These are phyloP conservation scores for Drosophila maculinotata DNA, from an alignment of 2,888 invertebrate species.

Conservation along the genomic window DNA sequence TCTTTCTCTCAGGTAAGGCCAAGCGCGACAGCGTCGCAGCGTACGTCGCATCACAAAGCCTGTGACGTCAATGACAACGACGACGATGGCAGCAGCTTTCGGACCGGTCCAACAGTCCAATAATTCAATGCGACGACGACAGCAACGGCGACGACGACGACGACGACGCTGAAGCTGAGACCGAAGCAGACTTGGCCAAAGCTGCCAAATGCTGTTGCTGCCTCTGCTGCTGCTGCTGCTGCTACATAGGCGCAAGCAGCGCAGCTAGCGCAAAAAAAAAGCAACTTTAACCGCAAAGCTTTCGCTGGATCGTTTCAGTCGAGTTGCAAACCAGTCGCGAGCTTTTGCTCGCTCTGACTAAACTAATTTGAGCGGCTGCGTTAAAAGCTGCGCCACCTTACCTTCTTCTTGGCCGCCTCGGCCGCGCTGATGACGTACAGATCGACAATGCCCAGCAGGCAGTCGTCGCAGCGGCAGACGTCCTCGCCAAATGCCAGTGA, in stretches of 20 bases:
- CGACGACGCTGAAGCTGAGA: slow-evolving; percentile 16
- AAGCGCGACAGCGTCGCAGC: slow-evolving; percentile 42
- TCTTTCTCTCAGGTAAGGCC: slow-evolving; percentile 27
- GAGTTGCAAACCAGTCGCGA: slow-evolving; percentile 44
- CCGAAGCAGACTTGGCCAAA: slow-evolving; percentile 44
- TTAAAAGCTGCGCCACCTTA: slow-evolving; percentile 82
- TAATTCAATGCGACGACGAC: slow-evolving; percentile 56
- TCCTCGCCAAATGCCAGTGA: slow-evolving; percentile 88
- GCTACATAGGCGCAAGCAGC: slow-evolving; percentile 1
- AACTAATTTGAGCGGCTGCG: slow-evolving; percentile 14
- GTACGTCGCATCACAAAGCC: slow-evolving; percentile 54
- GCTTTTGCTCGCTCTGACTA: slow-evolving; percentile 40
- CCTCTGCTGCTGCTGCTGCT: background rate
- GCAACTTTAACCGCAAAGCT: slow-evolving; percentile 40
- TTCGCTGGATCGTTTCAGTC: slow-evolving; percentile 38
- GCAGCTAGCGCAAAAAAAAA: background rate
- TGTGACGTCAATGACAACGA: slow-evolving; percentile 67
- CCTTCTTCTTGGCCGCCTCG: slow-evolving; percentile 89
- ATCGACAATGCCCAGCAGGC: slow-evolving; percentile 92
- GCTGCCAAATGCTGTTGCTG: slow-evolving; percentile 28
- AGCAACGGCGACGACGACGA: slow-evolving; percentile 1
- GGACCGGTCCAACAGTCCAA: slow-evolving; percentile 72
- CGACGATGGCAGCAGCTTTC: slow-evolving; percentile 57
- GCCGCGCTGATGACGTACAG: slow-evolving; percentile 87
- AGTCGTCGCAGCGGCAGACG: slow-evolving; percentile 93